phyloP scores from a whole-genome alignment of 53 echinoderm and acorn worm species.

The Mesocentrotus franciscanus region DNA sequence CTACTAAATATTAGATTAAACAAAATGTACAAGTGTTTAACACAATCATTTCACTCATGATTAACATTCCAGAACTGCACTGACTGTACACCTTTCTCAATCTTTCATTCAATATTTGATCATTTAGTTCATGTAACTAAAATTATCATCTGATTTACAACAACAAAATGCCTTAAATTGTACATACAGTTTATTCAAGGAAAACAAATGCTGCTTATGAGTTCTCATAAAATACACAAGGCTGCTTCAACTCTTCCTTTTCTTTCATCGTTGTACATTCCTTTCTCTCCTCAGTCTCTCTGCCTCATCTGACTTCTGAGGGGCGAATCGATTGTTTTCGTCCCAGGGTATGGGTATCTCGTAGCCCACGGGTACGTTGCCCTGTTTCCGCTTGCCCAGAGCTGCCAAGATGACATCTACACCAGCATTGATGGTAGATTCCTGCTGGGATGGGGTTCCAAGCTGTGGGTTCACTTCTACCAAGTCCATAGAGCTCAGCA shows the following conservation, averaged over 20 bases:
- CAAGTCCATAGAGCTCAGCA: conserved; percentile 90
- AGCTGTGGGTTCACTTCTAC: conserved; percentile 96
- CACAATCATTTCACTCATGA: neutral
- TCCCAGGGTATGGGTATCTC: conserved; percentile 71
- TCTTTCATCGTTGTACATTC: conserved; percentile 40
- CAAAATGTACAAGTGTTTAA: neutral
- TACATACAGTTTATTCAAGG: neutral
- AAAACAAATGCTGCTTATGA: too few species aligned
- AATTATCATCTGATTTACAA: too few species aligned
- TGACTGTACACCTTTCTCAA: neutral
- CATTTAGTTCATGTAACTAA: too few species aligned
- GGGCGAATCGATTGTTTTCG: neutral
- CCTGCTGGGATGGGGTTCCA: conserved; percentile 79
- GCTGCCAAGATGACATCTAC: conserved; percentile 90
- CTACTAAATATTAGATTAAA: neutral
- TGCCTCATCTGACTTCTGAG: neutral
- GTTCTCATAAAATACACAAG: neutral
- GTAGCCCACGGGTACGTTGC: conserved; percentile 77
- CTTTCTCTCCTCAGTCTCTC: conserved; percentile 52
- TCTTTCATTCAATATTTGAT: neutral
- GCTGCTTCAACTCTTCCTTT: neutral
- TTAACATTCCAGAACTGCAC: neutral
- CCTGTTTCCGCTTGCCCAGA: conserved; percentile 89
- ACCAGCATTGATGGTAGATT: conserved; percentile 83
- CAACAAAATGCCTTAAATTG: neutral